Percentiles rank a stretch among this genome's conserved stretches.
Conservation (phyloP, 2,113 vertebrate species). For the Notothenia coriiceps region DNA sequence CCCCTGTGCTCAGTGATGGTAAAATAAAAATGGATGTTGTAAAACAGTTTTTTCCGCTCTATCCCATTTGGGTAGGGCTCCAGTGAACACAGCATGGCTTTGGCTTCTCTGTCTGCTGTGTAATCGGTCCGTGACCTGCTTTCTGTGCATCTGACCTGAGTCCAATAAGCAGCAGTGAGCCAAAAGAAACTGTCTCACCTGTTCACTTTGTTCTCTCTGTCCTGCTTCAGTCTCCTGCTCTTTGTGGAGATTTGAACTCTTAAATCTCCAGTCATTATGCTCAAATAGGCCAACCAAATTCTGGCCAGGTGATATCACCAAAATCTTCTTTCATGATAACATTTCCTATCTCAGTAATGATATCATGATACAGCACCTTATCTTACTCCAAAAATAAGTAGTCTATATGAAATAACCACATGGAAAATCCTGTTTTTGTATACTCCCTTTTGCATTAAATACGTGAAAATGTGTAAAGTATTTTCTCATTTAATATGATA, state of each 20-base stretch:
- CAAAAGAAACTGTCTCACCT: constrained; percentile 67
- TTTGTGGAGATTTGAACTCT: background rate
- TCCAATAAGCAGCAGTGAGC: constrained; percentile 63
- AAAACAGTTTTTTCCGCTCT: constrained; percentile 16
- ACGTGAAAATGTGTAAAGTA: too few relatives aligned
- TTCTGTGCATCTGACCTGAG: constrained; percentile 66
- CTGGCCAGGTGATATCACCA: too few relatives aligned
- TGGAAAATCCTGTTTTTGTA: too few relatives aligned
- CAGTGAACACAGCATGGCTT: constrained; percentile 62
- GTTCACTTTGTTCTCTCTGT: constrained; percentile 52
- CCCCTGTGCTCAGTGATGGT: constrained; percentile 32
- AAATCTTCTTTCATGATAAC: too few relatives aligned
- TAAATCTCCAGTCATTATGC: constrained; percentile 5
- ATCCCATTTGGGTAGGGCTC: constrained; percentile 34
- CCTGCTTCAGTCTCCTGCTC: constrained; percentile 7
- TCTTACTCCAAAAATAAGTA: too few relatives aligned
- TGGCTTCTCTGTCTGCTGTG: constrained; percentile 57
- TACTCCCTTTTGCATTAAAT: too few relatives aligned
- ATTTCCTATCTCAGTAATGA: too few relatives aligned
- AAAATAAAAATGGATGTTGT: background rate
- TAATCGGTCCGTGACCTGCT: constrained; percentile 66
- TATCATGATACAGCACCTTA: too few relatives aligned
- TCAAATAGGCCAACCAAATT: background rate
- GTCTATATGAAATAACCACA: too few relatives aligned
- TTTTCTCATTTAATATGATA: too few relatives aligned